These are phyloP conservation scores for Oreochromis mossambicus DNA, from an alignment of 2,797 vertebrate genomes.

Conservation along the genomic window DNA sequence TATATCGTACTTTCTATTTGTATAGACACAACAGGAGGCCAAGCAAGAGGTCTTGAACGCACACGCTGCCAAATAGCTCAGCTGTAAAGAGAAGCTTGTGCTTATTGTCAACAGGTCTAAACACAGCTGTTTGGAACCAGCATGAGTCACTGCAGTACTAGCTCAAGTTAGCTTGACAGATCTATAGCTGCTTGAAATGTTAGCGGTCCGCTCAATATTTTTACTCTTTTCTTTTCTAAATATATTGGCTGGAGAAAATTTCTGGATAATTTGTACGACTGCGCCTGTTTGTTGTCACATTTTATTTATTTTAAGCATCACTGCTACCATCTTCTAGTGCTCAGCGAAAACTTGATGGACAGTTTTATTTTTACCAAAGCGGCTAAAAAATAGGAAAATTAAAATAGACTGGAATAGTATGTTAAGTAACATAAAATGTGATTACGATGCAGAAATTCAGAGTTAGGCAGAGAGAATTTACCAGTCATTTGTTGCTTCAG, in stretches of 20 bases:
- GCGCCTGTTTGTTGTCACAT: not conserved
- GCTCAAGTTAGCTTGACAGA: not conserved
- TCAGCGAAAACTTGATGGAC: not conserved
- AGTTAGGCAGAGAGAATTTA: not conserved
- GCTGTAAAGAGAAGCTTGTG: not conserved
- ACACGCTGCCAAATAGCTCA: not conserved
- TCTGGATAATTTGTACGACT: not conserved
- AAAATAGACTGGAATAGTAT: not conserved
- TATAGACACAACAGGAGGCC: not conserved
- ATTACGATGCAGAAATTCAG: constrained; percentile 10
- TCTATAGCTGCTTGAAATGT: not conserved
- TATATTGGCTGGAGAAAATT: not conserved
- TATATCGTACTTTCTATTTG: not conserved
- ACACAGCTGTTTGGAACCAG: not conserved
- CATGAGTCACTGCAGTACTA: not conserved
- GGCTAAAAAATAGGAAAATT: not conserved
- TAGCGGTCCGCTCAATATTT: not conserved
- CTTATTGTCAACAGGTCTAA: not conserved
- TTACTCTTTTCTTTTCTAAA: not conserved
- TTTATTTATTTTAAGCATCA: not conserved
- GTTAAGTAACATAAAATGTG: not conserved
- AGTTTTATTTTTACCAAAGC: not conserved
- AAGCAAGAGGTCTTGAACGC: not conserved
- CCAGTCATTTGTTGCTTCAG: constrained; percentile 19
- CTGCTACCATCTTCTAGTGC: not conserved